These are phyloP conservation scores for Epinotia demarniana DNA, from an alignment of 2,888 invertebrate species.

Conservation along the genomic window DNA sequence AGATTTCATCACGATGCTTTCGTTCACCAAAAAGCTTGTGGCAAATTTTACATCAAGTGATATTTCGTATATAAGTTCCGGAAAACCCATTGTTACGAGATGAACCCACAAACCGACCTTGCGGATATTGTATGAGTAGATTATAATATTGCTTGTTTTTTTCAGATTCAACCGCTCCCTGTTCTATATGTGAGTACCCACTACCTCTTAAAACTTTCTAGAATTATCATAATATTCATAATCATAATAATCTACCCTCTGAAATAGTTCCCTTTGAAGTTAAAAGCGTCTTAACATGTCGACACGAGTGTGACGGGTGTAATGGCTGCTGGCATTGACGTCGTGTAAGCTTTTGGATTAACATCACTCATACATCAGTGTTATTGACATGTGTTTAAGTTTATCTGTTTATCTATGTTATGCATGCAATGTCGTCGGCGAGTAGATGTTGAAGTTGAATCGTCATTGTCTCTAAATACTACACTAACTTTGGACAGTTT, in stretches of 20 bases:
- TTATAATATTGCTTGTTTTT: slow-evolving; percentile 9
- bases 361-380: neutral
- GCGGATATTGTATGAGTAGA: neutral
- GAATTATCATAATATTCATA: neutral
- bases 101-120: neutral
- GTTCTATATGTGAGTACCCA: slow-evolving; percentile 4
- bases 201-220: neutral
- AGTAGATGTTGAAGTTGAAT: neutral
- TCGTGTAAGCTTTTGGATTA: slow-evolving; percentile 14
- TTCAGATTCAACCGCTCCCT: slow-evolving; percentile 24
- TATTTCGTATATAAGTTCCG: no score
- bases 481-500: no score
- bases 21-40: no score
- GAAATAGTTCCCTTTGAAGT: slow-evolving; percentile 1
- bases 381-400: slow-evolving; percentile 9
- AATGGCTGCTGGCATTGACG: neutral
- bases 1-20: no score
- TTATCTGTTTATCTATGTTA: neutral
- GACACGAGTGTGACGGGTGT: slow-evolving; percentile 1
- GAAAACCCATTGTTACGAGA: neutral
- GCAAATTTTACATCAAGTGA: no score
- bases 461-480: neutral
- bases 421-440: neutral
- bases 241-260: neutral
- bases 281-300: slow-evolving; percentile 24